Conservation (phyloP, 2,797 vertebrate species). For the Holocentrus rufus region DNA sequence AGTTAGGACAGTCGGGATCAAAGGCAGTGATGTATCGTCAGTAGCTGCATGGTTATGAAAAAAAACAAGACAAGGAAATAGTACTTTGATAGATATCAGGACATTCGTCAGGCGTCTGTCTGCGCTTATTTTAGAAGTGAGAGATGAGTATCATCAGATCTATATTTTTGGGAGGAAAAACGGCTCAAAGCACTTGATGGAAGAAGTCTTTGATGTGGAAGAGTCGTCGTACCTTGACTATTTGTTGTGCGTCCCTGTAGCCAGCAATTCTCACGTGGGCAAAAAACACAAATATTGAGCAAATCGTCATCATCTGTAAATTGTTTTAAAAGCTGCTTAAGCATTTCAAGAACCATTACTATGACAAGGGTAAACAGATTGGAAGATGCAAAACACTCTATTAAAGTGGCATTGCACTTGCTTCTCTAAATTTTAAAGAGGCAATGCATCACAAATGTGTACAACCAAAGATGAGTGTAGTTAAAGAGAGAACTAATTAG, state of each 20-base stretch:
- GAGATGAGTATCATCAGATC: constrained; percentile 77
- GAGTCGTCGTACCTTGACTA: constrained; percentile 43
- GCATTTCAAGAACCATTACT: constrained; percentile 73
- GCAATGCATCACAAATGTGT: constrained; percentile 75
- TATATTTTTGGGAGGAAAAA: constrained; percentile 69
- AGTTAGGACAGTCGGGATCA: constrained; percentile 71
- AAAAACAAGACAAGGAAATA: constrained; percentile 71
- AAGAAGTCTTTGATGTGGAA: constrained; percentile 61
- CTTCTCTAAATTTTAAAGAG: constrained; percentile 76
- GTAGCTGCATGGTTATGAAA: constrained; percentile 61
- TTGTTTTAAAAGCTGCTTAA: constrained; percentile 64
- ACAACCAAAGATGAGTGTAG: constrained; percentile 63
- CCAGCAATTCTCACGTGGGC: not conserved
- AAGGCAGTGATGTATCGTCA: constrained; percentile 72
- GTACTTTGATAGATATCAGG: constrained; percentile 73
- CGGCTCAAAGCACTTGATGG: constrained; percentile 59
- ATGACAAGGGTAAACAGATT: constrained; percentile 76
- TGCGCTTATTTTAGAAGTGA: constrained; percentile 75
- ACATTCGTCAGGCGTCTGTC: constrained; percentile 79
- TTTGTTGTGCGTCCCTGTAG: constrained; percentile 17
- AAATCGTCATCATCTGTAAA: constrained; percentile 64
- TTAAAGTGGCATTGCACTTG: constrained; percentile 74
- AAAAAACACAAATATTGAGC: constrained; percentile 68
- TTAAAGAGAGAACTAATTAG: constrained; percentile 81
- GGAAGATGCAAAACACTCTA: constrained; percentile 77